Evolutionary conservation across 2,113 vertebrate species (phyloP), one percentile per base, ranked within the genome.

Genomic region (Notothenia coriiceps): DNA sequence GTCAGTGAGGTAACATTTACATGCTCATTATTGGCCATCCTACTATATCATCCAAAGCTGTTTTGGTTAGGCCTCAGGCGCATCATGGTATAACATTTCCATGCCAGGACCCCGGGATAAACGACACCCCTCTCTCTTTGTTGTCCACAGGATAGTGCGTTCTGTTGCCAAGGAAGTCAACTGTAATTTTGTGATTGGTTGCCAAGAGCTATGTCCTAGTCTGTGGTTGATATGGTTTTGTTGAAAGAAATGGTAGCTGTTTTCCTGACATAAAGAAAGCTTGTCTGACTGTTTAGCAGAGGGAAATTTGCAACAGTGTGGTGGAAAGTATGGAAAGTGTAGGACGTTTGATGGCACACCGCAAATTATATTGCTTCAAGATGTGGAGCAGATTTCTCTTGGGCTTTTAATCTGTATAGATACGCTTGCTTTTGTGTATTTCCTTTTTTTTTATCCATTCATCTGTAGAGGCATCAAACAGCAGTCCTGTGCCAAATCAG

Each of bases 281-380:
- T 84, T 86, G 83, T 93, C 84, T 84, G 83, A 84, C 83, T 78
- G 73, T 83, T 86, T 63, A 84, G 88, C 52, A 55, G 81, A 75
- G 87, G 79, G 78, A 92, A 91, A 92, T 90, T 40, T 89, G 79
- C 86, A 91, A 87, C 83, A 80, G 59, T 84, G 68, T 79, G 89
- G 56, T 40, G 84, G 56, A 90, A 92, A 93, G 86, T 89, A 85
- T 87, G 85, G 88, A 92, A 92, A 90, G 86, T 90, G 81, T 90
- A 90, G 85, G 73, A 84, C 85, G 74, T 90, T 90, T 88, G 88
- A 94, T 86, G 90, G 92, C 80, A 63, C 62, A 89, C 93, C 92
- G 10, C 93, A 92, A 84, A 91, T 89, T 49, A 93, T 91, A 94
- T 94, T 77, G 85, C 94, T 92, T 90, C 88, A 93, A 93, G 86